Evolutionary conservation across 2,888 invertebrate species (phyloP), one percentile per base, ranked within the genome.

Genomic region (Matsumyia berberina): DNA sequence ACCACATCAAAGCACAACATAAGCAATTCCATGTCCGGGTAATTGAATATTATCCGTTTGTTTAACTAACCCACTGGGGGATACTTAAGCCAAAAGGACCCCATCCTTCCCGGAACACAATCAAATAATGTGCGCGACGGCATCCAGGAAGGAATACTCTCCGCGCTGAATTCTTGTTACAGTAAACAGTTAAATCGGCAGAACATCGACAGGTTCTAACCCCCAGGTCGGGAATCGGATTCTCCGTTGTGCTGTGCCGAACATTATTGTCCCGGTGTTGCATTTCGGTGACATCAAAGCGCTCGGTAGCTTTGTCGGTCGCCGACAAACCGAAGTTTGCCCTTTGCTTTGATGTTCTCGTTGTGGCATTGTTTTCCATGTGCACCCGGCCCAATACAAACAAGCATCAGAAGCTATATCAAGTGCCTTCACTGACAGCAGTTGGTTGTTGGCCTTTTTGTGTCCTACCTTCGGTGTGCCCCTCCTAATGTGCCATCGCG

Each of bases 261-360:
- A 31, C 64, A 60, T 12, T 72, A 55, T 60, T 74, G 69, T 58
- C 51, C 64, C 60, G 44, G 58, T 57, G 39, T 31, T 79, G 70
- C 64, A 76, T 70, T 70, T 80, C 80, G 80, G 80, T 58, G 80
- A 85, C 74, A 80, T 85, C 85, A 85, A 85, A 85, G 85, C 8
- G 11, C 37, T 66, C 44, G 58, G 66, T 69, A 74, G 83, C 83
- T 80, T 85, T 85, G 85, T 85, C 85, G 85, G 85, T 37, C 29
- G 70, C 85, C 85, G 85, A 85, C 85, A 85, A 85, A 85, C 80
- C 85, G 49, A 79, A 74, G 83, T 69, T 83, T 80, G 76, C 80
- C 74, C 70, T 80, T 70, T 66, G 49, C 85, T 85, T 85, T 80
- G 85, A 85, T 85, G 85, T 80, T 70, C 64, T 69, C 51, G 33